phyloP scores from a whole-genome alignment of 2,888 invertebrate genomes.

The Disparrhopalites patrizii region DNA sequence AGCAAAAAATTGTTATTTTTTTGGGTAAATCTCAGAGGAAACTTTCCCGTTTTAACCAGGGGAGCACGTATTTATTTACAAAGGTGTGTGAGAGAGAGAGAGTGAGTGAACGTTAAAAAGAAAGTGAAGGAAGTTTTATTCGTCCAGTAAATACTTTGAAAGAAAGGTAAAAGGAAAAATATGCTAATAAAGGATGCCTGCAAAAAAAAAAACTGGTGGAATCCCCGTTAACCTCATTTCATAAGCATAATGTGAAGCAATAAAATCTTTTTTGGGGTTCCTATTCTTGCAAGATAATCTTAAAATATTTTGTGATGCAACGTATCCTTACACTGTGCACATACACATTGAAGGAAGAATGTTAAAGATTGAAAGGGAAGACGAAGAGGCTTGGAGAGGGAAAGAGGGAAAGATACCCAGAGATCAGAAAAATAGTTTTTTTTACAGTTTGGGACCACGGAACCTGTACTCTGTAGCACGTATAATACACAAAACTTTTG shows the following conservation, averaged over 20 bases:
- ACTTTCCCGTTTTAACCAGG: slow-evolving; percentile 5
- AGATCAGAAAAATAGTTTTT: too few species aligned
- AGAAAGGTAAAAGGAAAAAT: neutral
- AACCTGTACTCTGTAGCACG: neutral
- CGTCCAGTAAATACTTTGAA: too few species aligned
- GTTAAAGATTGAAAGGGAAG: neutral
- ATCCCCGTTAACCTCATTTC: slow-evolving; percentile 29
- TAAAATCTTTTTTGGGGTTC: neutral
- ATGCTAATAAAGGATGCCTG: neutral
- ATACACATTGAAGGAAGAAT: neutral
- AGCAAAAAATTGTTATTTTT: slow-evolving; percentile 17
- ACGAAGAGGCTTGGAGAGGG: neutral
- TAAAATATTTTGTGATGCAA: slow-evolving; percentile 17
- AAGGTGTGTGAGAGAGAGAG: neutral
- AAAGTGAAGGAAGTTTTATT: too few species aligned
- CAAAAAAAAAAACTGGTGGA: slow-evolving; percentile 15
- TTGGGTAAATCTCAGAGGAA: neutral
- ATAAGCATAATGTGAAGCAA: slow-evolving; percentile 4
- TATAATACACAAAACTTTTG: too few species aligned
- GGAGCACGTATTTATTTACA: neutral
- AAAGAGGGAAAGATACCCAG: neutral
- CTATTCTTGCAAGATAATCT: slow-evolving; percentile 23
- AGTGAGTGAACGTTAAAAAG: too few species aligned
- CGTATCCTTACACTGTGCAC: too few species aligned
- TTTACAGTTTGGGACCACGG: too few species aligned